Base-by-base conservation (phyloP, 2,888 invertebrate genomes). In the Hyles lineata region DNA sequence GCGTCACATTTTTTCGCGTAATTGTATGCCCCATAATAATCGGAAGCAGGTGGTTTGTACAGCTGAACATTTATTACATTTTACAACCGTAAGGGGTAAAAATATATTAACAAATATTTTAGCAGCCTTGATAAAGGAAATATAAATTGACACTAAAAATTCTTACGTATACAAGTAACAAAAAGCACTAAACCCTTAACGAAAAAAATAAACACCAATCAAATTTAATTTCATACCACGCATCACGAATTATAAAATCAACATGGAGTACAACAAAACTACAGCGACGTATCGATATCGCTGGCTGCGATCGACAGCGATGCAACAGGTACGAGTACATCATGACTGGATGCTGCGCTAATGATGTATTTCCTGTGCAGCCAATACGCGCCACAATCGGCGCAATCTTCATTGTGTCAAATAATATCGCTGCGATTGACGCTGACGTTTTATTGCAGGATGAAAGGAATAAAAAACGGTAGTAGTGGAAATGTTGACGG, bases 361-460 rank as follows among this genome's bases (percentile, higher is more conserved):
- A 62, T 35, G 62, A 32, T 32, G 62, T n/a, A 19, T 35, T 62
- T 62, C 62, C 62, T 29, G 61, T 7, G 62, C 61, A 62, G n/a
- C n/a, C 32, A n/a, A 35, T 29, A 61, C 29, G 25, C 55, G 29
- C 7, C 32, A 19, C 35, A 62, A 62, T 35, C 32, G 8, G 29
- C 17, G 8, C n/a, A 32, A 35, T 35, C 62, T 62, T 17, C n/a
- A 62, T 32, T 32, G 32, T n/a, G 29, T 62, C 62, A 19, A 32
- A 62, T 62, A 32, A 62, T 62, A 62, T 32, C n/a, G 32, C n/a
- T 3, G 32, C 19, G 43, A 55, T n/a, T 55, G 55, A 55, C 55
- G 55, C 55, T n/a, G 55, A 55, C 55, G n/a, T n/a, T 55, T 55
- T 55, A 55, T 55, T 55, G n/a, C 55, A n/a, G 19, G 7, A n/a